phyloP scores from a whole-genome alignment of 2,888 invertebrate genomes.

The Agrotis puta region DNA sequence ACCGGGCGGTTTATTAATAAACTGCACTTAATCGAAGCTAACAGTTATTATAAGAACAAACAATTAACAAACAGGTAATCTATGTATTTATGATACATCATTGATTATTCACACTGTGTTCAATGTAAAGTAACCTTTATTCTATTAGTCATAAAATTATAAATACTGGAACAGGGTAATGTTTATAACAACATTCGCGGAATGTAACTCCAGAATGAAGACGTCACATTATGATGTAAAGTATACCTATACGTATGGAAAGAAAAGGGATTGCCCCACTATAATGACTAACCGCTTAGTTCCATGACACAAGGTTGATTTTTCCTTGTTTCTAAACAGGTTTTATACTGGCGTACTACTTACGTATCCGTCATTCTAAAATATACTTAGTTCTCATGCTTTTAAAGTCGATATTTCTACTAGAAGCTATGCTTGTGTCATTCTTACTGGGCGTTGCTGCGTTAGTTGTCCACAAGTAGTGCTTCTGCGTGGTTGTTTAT shows the following conservation, averaged over 20 bases:
- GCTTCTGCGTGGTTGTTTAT: not conserved
- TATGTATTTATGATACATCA: too few species aligned
- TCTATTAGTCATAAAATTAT: too few species aligned
- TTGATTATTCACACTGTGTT: too few species aligned
- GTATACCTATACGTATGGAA: not conserved
- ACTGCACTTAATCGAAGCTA: too few species aligned
- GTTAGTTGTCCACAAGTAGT: constrained; percentile 3
- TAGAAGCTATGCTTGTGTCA: not conserved
- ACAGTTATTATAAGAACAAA: too few species aligned
- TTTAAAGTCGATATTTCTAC: constrained; percentile 3
- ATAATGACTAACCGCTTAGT: not conserved
- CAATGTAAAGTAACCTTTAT: too few species aligned
- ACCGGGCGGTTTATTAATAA: too few species aligned
- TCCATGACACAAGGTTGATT: not conserved
- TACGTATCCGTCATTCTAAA: constrained; percentile 2
- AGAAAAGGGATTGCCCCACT: not conserved
- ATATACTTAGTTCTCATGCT: not conserved
- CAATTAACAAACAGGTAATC: too few species aligned
- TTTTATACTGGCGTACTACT: not conserved
- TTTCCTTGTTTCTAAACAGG: constrained; percentile 20
- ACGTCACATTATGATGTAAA: not conserved
- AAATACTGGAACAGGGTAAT: too few species aligned
- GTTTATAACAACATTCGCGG: too few species aligned
- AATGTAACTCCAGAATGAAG: too few species aligned
- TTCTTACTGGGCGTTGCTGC: not conserved